Conservation (phyloP, 2,888 invertebrate genomes). For the Geophilus truncorum region DNA sequence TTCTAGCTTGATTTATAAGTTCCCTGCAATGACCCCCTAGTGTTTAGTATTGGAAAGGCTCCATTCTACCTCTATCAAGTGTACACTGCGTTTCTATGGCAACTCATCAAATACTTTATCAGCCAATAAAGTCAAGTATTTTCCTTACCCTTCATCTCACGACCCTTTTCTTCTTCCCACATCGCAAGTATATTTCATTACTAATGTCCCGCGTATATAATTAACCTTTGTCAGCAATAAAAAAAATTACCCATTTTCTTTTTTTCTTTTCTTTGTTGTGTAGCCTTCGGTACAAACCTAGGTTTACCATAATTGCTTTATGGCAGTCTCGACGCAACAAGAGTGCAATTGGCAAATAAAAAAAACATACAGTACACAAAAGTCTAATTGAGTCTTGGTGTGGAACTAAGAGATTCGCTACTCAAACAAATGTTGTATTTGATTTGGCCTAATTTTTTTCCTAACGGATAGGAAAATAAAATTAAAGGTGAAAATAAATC, state of each 20-base stretch:
- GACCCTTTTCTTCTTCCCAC: background rate
- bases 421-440: background rate
- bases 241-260: background rate
- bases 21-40: background rate
- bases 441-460: background rate
- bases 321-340: background rate
- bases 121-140: background rate
- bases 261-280: background rate
- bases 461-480: background rate
- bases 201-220: background rate
- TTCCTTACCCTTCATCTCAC: too few species aligned
- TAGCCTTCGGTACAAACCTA: background rate
- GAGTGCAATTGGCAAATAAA: background rate
- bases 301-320: background rate
- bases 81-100: too few species aligned
- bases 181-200: background rate
- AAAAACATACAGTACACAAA: background rate
- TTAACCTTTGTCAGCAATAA: background rate
- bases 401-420: background rate
- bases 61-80: background rate
- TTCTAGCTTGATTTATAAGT: background rate
- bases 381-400: slow-evolving; percentile 7
- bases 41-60: background rate
- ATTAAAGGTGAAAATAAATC: background rate
- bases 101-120: too few species aligned